Evolutionary conservation across 2,888 invertebrate genomes (phyloP), one percentile per base, ranked within the genome.

Genomic region (Pyrgus malvae): DNA sequence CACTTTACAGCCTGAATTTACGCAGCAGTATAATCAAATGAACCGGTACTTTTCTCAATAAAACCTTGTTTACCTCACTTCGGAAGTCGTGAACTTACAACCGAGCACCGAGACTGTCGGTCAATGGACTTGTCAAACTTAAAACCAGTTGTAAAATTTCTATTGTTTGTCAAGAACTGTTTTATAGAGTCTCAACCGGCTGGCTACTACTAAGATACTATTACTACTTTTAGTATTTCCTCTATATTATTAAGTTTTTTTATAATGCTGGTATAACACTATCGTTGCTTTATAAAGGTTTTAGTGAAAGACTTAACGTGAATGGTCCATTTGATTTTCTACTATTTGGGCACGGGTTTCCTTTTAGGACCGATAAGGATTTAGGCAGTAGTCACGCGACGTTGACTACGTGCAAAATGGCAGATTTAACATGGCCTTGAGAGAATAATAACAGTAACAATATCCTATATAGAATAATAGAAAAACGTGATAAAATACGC

Each of bases 1-100:
- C 42, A 19, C 8, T 45, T 50, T 27, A 51, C 29, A 44, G 44
- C 16, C 35, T 44, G 44, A 45, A 44, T 51, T 51, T 44, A 51
- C 12, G 14, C 44, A 23, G 37, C 51, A 44, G 29, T 51, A 38
- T 51, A 51, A 51, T 51, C 19, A 37, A 51, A 51, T 44, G 29
- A 38, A 42, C 41, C 19, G 42, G 35, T 35, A 44, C 19, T 29
- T 19, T 27, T 37, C 37, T 17, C 44, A 42, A 53, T 45, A 53
- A 53, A 44, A 3, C 42, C 31, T 37, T 51, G 51, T 51, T 51
- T 51, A 51, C 51, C 44, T 51, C 51, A 51, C 27, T 51, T 51
- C 51, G 51, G 51, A 51, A 51, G 51, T 51, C 51, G 27, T 51
- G 44, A 51, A 45, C 40, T 44, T 48, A 9, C 19, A 33, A 42